These are phyloP conservation scores for Pseudeuparius sepicola DNA, from an alignment of 2,888 invertebrate species.

Conservation along the genomic window DNA sequence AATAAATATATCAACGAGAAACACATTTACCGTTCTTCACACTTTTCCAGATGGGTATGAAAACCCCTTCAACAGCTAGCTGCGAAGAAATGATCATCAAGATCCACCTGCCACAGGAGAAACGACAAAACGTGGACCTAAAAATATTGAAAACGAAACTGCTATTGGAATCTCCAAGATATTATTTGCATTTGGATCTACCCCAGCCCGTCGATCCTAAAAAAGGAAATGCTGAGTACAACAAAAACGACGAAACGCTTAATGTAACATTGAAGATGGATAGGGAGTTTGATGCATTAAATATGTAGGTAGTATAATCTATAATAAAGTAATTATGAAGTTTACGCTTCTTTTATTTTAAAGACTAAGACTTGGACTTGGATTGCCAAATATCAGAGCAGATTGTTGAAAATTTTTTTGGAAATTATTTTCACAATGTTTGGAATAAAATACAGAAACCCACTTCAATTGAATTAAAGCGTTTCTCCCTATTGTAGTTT, in stretches of 20 bases:
- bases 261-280: slow-evolving; percentile 62
- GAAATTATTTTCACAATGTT: too few relatives aligned
- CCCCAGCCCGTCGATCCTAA: slow-evolving; percentile 78
- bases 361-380: too few relatives aligned
- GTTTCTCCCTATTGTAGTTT: too few relatives aligned
- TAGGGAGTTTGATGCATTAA: slow-evolving; percentile 76
- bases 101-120: slow-evolving; percentile 67
- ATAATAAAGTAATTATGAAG: background rate
- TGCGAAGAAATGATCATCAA: slow-evolving; percentile 72
- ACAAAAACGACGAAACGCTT: slow-evolving; percentile 52
- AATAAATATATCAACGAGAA: too few relatives aligned
- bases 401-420: too few relatives aligned
- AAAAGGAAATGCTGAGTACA: slow-evolving; percentile 71
- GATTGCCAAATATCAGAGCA: too few relatives aligned
- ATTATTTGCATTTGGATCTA: slow-evolving; percentile 62
- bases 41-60: slow-evolving; percentile 31
- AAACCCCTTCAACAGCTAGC: slow-evolving; percentile 30
- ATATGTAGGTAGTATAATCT: slow-evolving; percentile 54
- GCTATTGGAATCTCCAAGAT: slow-evolving; percentile 53
- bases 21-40: too few relatives aligned
- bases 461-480: too few relatives aligned
- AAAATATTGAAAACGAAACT: slow-evolving; percentile 53
- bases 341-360: slow-evolving; percentile 2
- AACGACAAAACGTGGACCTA: slow-evolving; percentile 63
- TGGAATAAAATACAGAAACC: too few relatives aligned